A percentile compares a stretch with the other conserved stretches of the same genome.
Conservation (phyloP, 2,888 invertebrate species). For the Rotaria sp. region DNA sequence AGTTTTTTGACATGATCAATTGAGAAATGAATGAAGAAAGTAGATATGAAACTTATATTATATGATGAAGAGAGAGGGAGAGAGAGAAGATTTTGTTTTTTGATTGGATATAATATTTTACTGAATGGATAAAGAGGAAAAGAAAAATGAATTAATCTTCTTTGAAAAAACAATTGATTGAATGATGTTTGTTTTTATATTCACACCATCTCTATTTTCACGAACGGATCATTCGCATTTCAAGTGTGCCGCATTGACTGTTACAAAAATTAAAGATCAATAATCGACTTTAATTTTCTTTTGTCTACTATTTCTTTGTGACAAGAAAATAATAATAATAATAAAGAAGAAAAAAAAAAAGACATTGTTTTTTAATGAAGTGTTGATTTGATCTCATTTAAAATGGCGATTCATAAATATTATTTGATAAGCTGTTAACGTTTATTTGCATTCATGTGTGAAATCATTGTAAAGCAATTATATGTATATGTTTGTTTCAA, state of each 20-base stretch:
- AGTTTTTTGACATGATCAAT: not conserved
- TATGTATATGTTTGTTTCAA: not conserved
- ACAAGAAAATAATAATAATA: constrained; percentile 1
- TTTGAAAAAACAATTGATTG: not conserved
- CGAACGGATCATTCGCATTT: constrained; percentile 14
- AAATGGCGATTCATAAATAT: not conserved
- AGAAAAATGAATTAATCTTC: not conserved
- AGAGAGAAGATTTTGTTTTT: not conserved
- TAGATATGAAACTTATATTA: not conserved
- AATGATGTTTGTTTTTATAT: constrained; percentile 7
- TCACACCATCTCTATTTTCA: constrained; percentile 24
- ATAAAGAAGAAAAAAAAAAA: not conserved
- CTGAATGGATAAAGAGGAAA: not conserved
- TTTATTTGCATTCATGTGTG: not conserved
- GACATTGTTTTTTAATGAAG: not conserved
- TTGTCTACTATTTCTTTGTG: not conserved
- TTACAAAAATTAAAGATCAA: constrained; percentile 13
- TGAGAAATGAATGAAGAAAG: not conserved
- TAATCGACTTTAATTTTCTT: not conserved
- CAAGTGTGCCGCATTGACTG: not conserved
- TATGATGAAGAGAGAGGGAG: not conserved
- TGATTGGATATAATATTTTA: not conserved
- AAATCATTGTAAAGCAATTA: not conserved
- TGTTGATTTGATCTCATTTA: not conserved
- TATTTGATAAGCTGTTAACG: not conserved